phyloP scores from a whole-genome alignment of 2,888 invertebrate species.

The Lottia scabra region DNA sequence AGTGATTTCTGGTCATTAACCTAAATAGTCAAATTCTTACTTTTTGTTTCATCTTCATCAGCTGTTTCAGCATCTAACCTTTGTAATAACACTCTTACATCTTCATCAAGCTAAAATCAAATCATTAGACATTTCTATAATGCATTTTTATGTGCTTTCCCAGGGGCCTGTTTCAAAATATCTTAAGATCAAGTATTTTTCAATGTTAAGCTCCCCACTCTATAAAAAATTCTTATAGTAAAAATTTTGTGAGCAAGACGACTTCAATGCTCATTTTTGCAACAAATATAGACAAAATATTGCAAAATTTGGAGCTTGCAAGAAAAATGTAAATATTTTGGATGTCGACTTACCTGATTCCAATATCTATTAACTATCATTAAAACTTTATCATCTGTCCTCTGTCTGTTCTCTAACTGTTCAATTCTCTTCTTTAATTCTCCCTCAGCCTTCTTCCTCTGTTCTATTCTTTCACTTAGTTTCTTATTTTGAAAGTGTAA shows the following conservation, averaged over 20 bases:
- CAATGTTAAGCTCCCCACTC: too few relatives aligned
- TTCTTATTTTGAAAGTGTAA: slow-evolving; percentile 97
- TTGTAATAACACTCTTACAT: slow-evolving; percentile 91
- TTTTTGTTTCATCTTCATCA: slow-evolving; percentile 94
- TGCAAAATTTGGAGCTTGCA: too few relatives aligned
- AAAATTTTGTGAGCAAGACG: too few relatives aligned
- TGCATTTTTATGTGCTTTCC: too few relatives aligned
- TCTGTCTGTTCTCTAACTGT: slow-evolving; percentile 89
- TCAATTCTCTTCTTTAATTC: slow-evolving; percentile 70
- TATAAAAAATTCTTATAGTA: too few relatives aligned
- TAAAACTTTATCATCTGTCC: slow-evolving; percentile 93
- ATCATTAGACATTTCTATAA: background rate
- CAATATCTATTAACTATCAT: slow-evolving; percentile 91
- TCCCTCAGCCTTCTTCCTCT: slow-evolving; percentile 63
- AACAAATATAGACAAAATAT: too few relatives aligned
- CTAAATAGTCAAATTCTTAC: slow-evolving; percentile 76
- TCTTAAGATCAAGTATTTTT: too few relatives aligned
- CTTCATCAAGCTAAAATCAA: slow-evolving; percentile 84
- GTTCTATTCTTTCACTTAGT: slow-evolving; percentile 75
- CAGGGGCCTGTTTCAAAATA: too few relatives aligned
- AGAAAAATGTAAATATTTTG: too few relatives aligned
- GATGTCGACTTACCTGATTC: slow-evolving; percentile 63
- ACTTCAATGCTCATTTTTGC: too few relatives aligned
- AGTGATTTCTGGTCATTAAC: too few relatives aligned
- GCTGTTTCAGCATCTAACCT: slow-evolving; percentile 98